A percentile compares a stretch with the other conserved stretches of the same genome.
phyloP scores from a whole-genome alignment of 2,113 vertebrate genomes.

The Cynoglossus semilaevis region DNA sequence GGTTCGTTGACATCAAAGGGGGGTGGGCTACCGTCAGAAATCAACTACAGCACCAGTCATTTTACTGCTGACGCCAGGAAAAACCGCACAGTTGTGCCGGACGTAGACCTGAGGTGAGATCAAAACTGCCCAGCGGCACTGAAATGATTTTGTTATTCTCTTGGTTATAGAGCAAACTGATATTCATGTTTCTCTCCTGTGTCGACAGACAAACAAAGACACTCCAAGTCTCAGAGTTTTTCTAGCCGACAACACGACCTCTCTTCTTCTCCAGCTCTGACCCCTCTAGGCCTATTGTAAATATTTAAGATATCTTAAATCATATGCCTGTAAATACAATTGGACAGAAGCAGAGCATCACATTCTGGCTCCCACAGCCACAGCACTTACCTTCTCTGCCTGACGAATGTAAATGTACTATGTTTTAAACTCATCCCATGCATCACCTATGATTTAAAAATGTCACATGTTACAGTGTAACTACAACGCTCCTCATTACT shows the following conservation, averaged over 20 bases:
- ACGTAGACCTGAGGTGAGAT: slow-evolving; percentile 61
- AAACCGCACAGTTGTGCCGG: slow-evolving; percentile 67
- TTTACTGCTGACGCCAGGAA: slow-evolving; percentile 48
- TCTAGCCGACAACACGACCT: slow-evolving; percentile 55
- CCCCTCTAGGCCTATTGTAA: slow-evolving; percentile 14
- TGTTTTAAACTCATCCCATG: no score
- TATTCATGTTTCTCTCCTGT: neutral
- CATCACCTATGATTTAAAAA: no score
- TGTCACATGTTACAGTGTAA: no score
- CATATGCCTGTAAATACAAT: no score
- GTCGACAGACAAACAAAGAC: slow-evolving; percentile 65
- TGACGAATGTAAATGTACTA: no score
- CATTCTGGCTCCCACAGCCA: no score
- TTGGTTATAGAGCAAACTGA: neutral
- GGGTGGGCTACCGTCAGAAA: slow-evolving; percentile 61
- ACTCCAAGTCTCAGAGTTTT: slow-evolving; percentile 60
- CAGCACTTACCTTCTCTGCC: no score
- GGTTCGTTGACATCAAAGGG: slow-evolving; percentile 80
- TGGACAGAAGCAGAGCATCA: no score
- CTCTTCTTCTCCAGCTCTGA: slow-evolving; percentile 34
- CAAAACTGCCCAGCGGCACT: neutral
- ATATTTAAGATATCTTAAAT: no score
- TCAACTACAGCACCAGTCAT: slow-evolving; percentile 66
- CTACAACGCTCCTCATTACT: no score
- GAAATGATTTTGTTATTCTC: neutral